A percentile compares a stretch with the other conserved stretches of the same genome.
phyloP scores from a whole-genome alignment of 2,797 vertebrate species.

The Stomatorhinus walkeri region DNA sequence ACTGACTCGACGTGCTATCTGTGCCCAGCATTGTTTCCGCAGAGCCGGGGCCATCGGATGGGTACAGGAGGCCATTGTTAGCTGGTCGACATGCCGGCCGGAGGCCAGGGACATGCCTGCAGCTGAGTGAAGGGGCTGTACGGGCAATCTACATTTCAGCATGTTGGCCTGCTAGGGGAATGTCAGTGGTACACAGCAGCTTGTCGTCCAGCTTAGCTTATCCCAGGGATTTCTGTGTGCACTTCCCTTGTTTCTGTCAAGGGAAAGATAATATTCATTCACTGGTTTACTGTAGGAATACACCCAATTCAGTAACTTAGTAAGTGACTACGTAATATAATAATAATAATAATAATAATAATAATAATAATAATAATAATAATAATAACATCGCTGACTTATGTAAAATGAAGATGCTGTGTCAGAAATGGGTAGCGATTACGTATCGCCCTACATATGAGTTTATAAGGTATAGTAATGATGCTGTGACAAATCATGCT shows the following conservation, averaged over 20 bases:
- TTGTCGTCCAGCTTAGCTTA: conserved; percentile 29
- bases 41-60: not conserved
- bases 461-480: not conserved
- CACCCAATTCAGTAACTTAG: not conserved
- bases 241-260: conserved; percentile 2
- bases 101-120: conserved; percentile 2
- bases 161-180: conserved; percentile 26
- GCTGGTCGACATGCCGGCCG: not conserved
- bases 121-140: conserved; percentile 31
- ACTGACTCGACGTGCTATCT: not conserved
- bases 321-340: not conserved
- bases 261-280: conserved; percentile 14
- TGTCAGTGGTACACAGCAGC: conserved; percentile 35
- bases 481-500: not conserved
- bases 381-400: not conserved
- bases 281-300: conserved; percentile 5
- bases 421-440: not conserved
- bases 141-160: conserved; percentile 35
- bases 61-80: conserved; percentile 19
- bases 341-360: not conserved
- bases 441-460: not conserved
- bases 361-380: not conserved
- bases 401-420: not conserved
- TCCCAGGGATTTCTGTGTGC: conserved; percentile 27
- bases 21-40: not conserved